Base-by-base conservation (phyloP, 2,113 vertebrate species). In the Mola mola region DNA sequence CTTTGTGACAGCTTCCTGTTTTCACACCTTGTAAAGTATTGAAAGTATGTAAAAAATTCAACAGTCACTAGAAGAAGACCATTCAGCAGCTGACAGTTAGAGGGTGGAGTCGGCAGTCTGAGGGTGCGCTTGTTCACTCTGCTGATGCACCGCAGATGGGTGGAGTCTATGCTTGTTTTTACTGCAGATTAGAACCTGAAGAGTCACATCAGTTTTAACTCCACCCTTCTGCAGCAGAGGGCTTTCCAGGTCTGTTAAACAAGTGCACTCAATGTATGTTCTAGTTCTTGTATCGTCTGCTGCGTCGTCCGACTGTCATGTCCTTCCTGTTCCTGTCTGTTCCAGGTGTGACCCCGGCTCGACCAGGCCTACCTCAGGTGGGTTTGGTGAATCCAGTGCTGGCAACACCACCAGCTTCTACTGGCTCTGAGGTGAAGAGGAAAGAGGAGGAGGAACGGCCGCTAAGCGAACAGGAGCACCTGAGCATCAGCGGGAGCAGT, bases 401-500 rank as follows among this genome's bases (percentile, higher is more conserved):
- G 74, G 93, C 96, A 19, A 95, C 93, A 0, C 94, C 94, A 0
- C 95, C 93, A 0, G 81, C 90, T 1, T n/a, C n/a, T n/a, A n/a
- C n/a, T n/a, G n/a, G n/a, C n/a, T 87, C 81, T 0, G 94, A 94
- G 29, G 93, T 92, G 58, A 94, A 93, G 78, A 93, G 93, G n/a
- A 83, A 78, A 1, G 83, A 89, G 50, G 58, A 73, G 28, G 83
- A 87, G 29, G 85, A 86, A 56, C 73, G 61, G 91, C 95, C 97
- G 87, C 89, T 98, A 59, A 96, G 95, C 0, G 93, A 98, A 22
- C 95, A 98, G 91, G 95, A 97, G 65, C 93, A 96, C 85, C 94
- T 97, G 94, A 96, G 95, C 89, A 97, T 98, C 41, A 96, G 95
- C 0, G 95, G 95, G 60, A 97, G 95, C 91, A 95, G 94, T 0